Evolutionary conservation across 2,888 invertebrate genomes (phyloP), one percentile per base, ranked within the genome.

Genomic region (Aphrophora alni): DNA sequence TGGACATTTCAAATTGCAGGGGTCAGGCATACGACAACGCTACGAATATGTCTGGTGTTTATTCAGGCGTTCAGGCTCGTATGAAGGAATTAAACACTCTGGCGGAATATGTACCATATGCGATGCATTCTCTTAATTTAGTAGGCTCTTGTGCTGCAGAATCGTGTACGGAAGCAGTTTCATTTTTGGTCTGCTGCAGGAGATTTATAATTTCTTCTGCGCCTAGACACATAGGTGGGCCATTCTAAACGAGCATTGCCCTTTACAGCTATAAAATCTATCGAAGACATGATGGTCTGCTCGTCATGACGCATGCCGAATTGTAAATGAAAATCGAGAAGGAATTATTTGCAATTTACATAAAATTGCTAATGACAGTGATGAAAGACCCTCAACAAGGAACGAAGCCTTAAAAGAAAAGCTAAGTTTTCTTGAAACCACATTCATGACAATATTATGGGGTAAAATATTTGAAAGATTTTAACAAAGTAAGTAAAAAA

Each of bases 191-290:
- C n/a, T 73, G 73, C 33, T 28, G 17, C 73, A 73, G 33, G 33
- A 73, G 33, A 27, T 28, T 33, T 28, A 28, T 38, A 75, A 75
- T 75, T 73, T 75, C 75, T 38, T 75, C 38, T 24, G 75, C n/a
- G 24, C 26, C 38, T 75, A 3, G 24, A 38, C 38, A 38, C 38
- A 44, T 17, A 38, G 38, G 38, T 38, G 75, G 75, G 24, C n/a
- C 69, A 14, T 69, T 21, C 21, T 21, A 38, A 75, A 75, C 12
- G 38, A 75, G 75, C 33, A 75, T 38, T 75, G 44, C 17, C 10
- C 75, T 38, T 75, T 38, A 75, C 75, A 75, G n/a, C 14, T 75
- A 75, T 38, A 75, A 75, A 75, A 38, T 75, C 75, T 75, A 38
- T 75, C 75, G 38, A 75, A 75, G 73, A 28, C 73, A 73, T 28